Evolutionary conservation across 1,140 invertebrate species (phyloP).

Genomic region (Drosophila nigrodunni): DNA sequence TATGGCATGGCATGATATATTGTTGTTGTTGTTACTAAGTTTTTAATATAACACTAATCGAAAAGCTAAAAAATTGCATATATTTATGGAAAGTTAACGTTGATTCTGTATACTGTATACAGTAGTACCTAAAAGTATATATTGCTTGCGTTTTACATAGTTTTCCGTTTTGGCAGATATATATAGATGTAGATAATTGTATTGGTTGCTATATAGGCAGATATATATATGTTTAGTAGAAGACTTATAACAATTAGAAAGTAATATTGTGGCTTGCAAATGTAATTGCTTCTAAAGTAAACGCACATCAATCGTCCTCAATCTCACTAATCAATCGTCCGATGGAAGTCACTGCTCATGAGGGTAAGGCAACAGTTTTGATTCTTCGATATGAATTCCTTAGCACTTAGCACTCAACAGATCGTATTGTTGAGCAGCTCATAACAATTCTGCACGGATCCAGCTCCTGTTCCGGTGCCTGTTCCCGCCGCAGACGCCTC

Average conservation of each 20-base stretch:
- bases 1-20: slow-evolving; percentile 70
- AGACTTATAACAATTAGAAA: slow-evolving; percentile 69
- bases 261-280: slow-evolving; percentile 76
- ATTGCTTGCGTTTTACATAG: slow-evolving; percentile 56
- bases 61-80: slow-evolving; percentile 43
- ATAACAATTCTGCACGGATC: slow-evolving; percentile 64
- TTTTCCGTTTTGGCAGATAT: slow-evolving; percentile 47
- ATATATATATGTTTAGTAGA: slow-evolving; percentile 49
- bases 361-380: slow-evolving; percentile 43
- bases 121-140: slow-evolving; percentile 42
- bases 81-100: slow-evolving; percentile 26
- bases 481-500: slow-evolving; percentile 63
- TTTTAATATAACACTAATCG: slow-evolving; percentile 6
- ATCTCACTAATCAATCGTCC: not conserved
- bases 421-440: slow-evolving; percentile 83
- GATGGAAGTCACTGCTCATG: slow-evolving; percentile 28
- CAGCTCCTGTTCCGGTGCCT: slow-evolving; percentile 23
- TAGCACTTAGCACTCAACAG: slow-evolving; percentile 57
- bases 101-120: slow-evolving; percentile 22
- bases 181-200: slow-evolving; percentile 49
- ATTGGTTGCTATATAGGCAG: slow-evolving; percentile 45
- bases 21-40: slow-evolving; percentile 44
- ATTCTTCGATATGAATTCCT: slow-evolving; percentile 44
- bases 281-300: slow-evolving; percentile 77
- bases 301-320: slow-evolving; percentile 22